Evolutionary conservation across 2,888 invertebrate genomes (phyloP).

Genomic region (Mayetiola destructor): DNA sequence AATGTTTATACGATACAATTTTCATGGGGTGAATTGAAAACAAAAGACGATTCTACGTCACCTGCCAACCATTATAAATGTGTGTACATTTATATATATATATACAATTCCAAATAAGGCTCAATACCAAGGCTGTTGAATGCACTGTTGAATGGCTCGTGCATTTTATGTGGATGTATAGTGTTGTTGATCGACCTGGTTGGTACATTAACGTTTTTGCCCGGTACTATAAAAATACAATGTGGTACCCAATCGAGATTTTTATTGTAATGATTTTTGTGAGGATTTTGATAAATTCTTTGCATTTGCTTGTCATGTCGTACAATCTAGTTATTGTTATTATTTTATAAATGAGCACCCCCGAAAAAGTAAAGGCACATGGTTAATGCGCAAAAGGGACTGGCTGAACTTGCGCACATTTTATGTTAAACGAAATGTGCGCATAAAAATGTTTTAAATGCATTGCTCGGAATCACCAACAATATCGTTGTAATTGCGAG

Average conservation of each 20-base stretch:
- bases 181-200: too few relatives aligned
- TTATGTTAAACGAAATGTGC: neutral
- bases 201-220: neutral
- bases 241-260: slow-evolving; percentile 2
- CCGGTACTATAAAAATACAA: neutral
- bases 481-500: too few relatives aligned
- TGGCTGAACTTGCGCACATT: slow-evolving; percentile 1
- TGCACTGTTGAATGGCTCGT: too few relatives aligned
- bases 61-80: slow-evolving; percentile 28
- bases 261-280: slow-evolving; percentile 12
- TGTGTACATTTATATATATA: neutral
- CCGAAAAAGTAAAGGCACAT: neutral
- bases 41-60: slow-evolving; percentile 36
- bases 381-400: neutral
- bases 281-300: neutral
- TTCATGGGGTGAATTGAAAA: slow-evolving; percentile 32
- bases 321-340: slow-evolving; percentile 11
- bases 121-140: too few relatives aligned
- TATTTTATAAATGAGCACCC: slow-evolving; percentile 16
- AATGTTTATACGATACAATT: slow-evolving; percentile 22
- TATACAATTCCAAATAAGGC: too few relatives aligned
- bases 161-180: too few relatives aligned
- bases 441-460: too few relatives aligned
- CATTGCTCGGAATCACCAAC: too few relatives aligned
- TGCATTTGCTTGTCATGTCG: neutral